Base-by-base conservation (phyloP, 2,888 invertebrate species). In the Caprella mutica region DNA sequence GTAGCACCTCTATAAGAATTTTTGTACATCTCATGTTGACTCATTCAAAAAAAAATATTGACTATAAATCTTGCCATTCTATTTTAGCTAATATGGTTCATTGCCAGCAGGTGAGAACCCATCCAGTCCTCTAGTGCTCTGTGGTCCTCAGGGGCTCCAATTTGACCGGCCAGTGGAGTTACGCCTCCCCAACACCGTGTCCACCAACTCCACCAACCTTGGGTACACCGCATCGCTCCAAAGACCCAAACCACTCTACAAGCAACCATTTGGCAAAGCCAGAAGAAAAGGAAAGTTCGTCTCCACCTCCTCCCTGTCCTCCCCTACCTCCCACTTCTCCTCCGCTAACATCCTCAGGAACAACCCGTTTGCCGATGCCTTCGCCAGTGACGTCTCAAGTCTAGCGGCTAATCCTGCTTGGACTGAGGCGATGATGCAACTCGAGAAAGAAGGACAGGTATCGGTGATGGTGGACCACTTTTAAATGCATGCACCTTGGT, bases 71-170 rank as follows among this genome's bases (percentile, higher is more conserved):
- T n/a, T n/a, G n/a, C n/a, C n/a, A n/a, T n/a, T n/a, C n/a, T n/a
- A n/a, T n/a, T n/a, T n/a, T n/a, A n/a, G n/a, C n/a, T n/a, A n/a
- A n/a, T n/a, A n/a, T 39, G 33, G 33, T 17, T 9, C 5, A 19
- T 40, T 40, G 17, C 17, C 40, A n/a, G 17, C 73, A 91, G 91
- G 92, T 81, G 93, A 94, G 80, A 87, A 89, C 65, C 82, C 93
- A 79, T 79, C 93, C 69, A 90, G 90, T 69, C 93, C 93, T 60
- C 78, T 93, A 69, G 92, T 94, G 70, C 91, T 93, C 87, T 94
- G 93, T 77, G 93, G 94, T 62, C 94, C 94, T 24, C 90, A 90
- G 76, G 79, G 93, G 66, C 80, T 92, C 67, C 84, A 85, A 73
- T 94, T 94, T 76, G 76, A 82, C 60, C 81, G 83, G 71, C 91